Conservation (phyloP, 2,888 invertebrate genomes). For the Autographa pulchrina region DNA sequence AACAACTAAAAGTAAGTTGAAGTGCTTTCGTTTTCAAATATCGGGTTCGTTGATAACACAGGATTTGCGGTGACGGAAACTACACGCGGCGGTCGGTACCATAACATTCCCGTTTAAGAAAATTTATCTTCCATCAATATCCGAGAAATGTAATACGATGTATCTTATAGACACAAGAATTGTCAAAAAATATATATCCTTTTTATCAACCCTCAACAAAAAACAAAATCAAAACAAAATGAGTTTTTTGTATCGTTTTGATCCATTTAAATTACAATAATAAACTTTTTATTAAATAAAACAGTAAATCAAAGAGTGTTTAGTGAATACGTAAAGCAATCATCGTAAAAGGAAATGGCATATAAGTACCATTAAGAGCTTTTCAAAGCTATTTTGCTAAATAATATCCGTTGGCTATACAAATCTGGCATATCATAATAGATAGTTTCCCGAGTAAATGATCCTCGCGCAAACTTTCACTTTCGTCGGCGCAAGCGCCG, state of each 20-base stretch:
- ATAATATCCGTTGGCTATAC: constrained; percentile 3
- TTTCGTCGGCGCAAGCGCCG: constrained; percentile 48
- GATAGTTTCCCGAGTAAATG: constrained; percentile 44
- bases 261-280: no score
- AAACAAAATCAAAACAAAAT: no score
- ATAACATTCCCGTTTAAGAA: constrained; percentile 16
- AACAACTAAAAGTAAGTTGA: constrained; percentile 79
- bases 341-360: no score
- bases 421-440: constrained; percentile 34
- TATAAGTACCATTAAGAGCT: no score
- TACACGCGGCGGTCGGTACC: constrained; percentile 8
- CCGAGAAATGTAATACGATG: constrained; percentile 32
- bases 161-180: not conserved
- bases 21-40: constrained; percentile 43
- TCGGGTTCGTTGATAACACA: constrained; percentile 31
- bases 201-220: no score
- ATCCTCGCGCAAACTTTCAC: constrained; percentile 63
- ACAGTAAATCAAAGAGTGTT: no score
- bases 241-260: no score
- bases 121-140: constrained; percentile 51
- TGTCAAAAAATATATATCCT: no score
- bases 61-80: constrained; percentile 57
- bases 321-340: no score
- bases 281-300: no score
- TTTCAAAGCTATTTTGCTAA: no score